Conservation (phyloP, 2,888 invertebrate species). For the Plebejus melissa region DNA sequence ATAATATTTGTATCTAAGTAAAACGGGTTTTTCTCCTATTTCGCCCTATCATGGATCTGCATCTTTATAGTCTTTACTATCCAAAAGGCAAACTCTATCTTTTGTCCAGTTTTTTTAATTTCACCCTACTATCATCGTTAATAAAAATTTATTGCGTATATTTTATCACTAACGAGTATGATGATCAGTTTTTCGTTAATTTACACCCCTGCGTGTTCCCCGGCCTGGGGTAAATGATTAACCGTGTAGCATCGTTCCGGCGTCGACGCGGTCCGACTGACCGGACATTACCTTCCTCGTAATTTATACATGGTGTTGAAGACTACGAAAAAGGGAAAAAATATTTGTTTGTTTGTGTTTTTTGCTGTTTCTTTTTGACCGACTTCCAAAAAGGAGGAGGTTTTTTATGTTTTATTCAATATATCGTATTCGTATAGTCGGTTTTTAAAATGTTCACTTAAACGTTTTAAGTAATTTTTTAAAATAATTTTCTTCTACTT, state of each 20-base stretch:
- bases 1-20: too few species aligned
- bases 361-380: too few species aligned
- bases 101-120: neutral
- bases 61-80: too few species aligned
- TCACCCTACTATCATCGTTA: neutral
- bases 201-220: conserved; percentile 14
- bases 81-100: neutral
- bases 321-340: neutral
- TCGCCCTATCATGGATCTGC: too few species aligned
- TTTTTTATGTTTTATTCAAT: too few species aligned
- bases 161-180: conserved; percentile 14
- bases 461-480: too few species aligned
- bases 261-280: conserved; percentile 17
- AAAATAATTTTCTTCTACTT: too few species aligned
- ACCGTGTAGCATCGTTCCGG: conserved; percentile 26
- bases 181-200: conserved; percentile 18
- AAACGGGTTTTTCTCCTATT: too few species aligned
- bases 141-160: conserved; percentile 3
- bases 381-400: too few species aligned
- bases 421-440: too few species aligned
- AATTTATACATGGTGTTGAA: conserved; percentile 43
- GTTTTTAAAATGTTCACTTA: too few species aligned
- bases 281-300: conserved; percentile 39
- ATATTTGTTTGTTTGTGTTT: neutral
- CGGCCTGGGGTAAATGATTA: conserved; percentile 12